Evolutionary conservation across 2,113 vertebrate species (phyloP).

Genomic region (Aegithalos caudatus): DNA sequence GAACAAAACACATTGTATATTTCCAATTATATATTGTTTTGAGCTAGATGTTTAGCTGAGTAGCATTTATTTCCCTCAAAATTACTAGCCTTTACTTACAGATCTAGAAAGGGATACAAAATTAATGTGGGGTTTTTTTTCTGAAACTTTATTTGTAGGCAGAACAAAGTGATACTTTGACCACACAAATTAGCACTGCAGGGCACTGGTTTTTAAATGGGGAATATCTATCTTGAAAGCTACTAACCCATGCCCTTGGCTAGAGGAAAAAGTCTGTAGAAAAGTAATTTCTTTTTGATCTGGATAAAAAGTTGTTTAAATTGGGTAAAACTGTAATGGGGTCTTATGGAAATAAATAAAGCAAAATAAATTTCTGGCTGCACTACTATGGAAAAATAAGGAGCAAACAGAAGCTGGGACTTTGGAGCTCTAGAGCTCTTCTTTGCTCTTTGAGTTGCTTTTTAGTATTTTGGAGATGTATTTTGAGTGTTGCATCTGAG

Average conservation of each 20-base stretch:
- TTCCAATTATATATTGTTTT: neutral
- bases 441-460: neutral
- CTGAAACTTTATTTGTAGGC: neutral
- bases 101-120: neutral
- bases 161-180: neutral
- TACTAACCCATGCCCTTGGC: neutral
- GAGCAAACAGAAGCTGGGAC: neutral
- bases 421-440: neutral
- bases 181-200: neutral
- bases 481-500: neutral
- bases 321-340: neutral
- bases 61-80: neutral
- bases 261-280: neutral
- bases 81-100: neutral
- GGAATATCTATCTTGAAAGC: neutral
- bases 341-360: neutral
- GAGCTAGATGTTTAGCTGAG: neutral
- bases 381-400: neutral
- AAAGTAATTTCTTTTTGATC: neutral
- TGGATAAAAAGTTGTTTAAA: neutral
- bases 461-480: neutral
- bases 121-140: no score
- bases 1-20: neutral
- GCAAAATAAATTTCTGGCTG: neutral
- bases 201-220: neutral